A percentile compares a stretch with the other conserved stretches of the same genome.
These are phyloP conservation scores for Drosophila kuntzei DNA, from an alignment of 2,888 invertebrate species.

Conservation along the genomic window DNA sequence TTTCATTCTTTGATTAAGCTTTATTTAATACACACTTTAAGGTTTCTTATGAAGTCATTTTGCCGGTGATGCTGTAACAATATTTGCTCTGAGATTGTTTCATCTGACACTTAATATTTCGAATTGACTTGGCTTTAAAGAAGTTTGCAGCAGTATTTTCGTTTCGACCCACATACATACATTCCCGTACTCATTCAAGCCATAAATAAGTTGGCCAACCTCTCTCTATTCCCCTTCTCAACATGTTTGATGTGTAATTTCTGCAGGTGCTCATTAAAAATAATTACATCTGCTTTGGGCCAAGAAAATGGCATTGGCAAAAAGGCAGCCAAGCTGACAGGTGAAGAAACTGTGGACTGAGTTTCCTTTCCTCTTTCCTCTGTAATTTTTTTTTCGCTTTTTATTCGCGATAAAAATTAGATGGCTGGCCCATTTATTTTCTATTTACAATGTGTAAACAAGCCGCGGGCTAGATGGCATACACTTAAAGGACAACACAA, in stretches of 20 bases:
- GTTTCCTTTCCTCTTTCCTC: slow-evolving; percentile 22
- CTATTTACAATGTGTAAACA: slow-evolving; percentile 60
- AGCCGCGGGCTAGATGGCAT: slow-evolving; percentile 26
- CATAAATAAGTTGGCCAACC: slow-evolving; percentile 54
- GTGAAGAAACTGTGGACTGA: slow-evolving; percentile 46
- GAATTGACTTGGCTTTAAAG: slow-evolving; percentile 44
- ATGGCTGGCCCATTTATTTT: slow-evolving; percentile 58
- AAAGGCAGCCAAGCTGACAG: slow-evolving; percentile 65
- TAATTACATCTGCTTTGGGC: slow-evolving; percentile 76
- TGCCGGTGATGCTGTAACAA: slow-evolving; percentile 48
- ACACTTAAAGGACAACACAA: slow-evolving; percentile 43
- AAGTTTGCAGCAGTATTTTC: slow-evolving; percentile 32
- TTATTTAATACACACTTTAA: slow-evolving; percentile 22
- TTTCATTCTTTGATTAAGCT: slow-evolving; percentile 28
- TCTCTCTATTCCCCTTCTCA: not conserved
- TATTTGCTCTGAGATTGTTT: slow-evolving; percentile 54
- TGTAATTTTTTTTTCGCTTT: not conserved
- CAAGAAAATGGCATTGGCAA: slow-evolving; percentile 58
- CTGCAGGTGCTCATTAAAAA: slow-evolving; percentile 79
- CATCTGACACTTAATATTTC: slow-evolving; percentile 42
- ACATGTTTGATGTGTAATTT: slow-evolving; percentile 78
- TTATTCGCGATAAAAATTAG: slow-evolving; percentile 54
- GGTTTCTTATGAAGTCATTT: slow-evolving; percentile 57
- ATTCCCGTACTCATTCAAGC: slow-evolving; percentile 26
- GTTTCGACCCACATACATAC: slow-evolving; percentile 41